phyloP scores from a whole-genome alignment of 2,888 invertebrate species.

The Hirtodrosophila duncani region DNA sequence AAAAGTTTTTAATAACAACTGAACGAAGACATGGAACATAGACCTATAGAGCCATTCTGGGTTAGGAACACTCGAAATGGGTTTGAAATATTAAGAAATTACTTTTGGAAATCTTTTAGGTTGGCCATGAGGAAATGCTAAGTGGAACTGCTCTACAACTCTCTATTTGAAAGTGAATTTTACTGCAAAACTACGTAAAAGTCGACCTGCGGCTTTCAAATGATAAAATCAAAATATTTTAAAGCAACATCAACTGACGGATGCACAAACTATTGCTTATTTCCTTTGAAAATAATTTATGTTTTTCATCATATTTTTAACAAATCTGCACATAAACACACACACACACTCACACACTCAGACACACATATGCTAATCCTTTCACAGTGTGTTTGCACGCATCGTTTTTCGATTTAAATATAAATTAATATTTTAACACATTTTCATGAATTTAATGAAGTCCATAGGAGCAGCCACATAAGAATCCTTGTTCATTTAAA shows the following conservation, averaged over 20 bases:
- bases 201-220: background rate
- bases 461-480: conserved; percentile 31
- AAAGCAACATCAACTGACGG: too few species aligned
- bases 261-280: too few species aligned
- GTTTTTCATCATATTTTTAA: conserved; percentile 11
- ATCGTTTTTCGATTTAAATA: conserved; percentile 61
- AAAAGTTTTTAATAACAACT: conserved; percentile 12
- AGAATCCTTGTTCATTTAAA: conserved; percentile 54
- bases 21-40: too few species aligned
- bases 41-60: too few species aligned
- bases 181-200: background rate
- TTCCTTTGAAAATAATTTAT: conserved; percentile 12
- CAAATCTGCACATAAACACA: conserved; percentile 33
- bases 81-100: too few species aligned
- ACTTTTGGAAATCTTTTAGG: too few species aligned
- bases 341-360: conserved; percentile 15
- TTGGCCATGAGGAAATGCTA: too few species aligned
- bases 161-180: background rate
- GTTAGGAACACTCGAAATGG: too few species aligned
- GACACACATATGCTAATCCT: conserved; percentile 2
- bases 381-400: conserved; percentile 7
- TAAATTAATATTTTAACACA: conserved; percentile 75
- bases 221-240: conserved; percentile 19
- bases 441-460: conserved; percentile 69
- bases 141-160: too few species aligned